phyloP scores from a whole-genome alignment of 2,797 vertebrate species.

The Labroides dimidiatus region DNA sequence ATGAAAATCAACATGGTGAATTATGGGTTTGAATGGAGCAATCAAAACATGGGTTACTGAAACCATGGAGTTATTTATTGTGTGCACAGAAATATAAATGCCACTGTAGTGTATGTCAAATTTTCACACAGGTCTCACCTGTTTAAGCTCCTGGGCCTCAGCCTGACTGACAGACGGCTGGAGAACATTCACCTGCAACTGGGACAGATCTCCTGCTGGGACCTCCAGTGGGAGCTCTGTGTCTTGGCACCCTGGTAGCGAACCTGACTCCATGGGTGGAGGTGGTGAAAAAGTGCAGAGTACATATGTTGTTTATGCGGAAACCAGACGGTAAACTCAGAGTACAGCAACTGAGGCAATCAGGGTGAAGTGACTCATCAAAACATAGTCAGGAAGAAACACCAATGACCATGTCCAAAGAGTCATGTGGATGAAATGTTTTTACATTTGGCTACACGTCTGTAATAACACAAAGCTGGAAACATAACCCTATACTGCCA shows the following conservation, averaged over 20 bases:
- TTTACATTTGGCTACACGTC: conserved; percentile 52
- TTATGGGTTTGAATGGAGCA: conserved; percentile 68
- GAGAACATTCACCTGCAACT: conserved; percentile 85
- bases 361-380: conserved; percentile 72
- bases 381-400: conserved; percentile 61
- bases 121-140: conserved; percentile 82
- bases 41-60: conserved; percentile 58
- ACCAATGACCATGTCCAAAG: conserved; percentile 46
- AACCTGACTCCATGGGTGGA: conserved; percentile 80
- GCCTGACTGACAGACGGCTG: conserved; percentile 86
- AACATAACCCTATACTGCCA: conserved; percentile 75
- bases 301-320: conserved; percentile 66
- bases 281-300: conserved; percentile 67
- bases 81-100: conserved; percentile 34
- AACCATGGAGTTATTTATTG: conserved; percentile 50
- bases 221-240: conserved; percentile 76
- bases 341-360: conserved; percentile 64
- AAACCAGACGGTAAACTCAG: conserved; percentile 70
- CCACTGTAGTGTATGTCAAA: conserved; percentile 24
- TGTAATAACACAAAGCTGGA: conserved; percentile 35
- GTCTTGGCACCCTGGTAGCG: conserved; percentile 75
- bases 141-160: conserved; percentile 91
- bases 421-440: conserved; percentile 59
- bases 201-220: conserved; percentile 77
- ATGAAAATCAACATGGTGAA: conserved; percentile 71